Evolutionary conservation across 2,113 vertebrate genomes (phyloP), one percentile per base, ranked within the genome.

Genomic region (Scopus umbretta): DNA sequence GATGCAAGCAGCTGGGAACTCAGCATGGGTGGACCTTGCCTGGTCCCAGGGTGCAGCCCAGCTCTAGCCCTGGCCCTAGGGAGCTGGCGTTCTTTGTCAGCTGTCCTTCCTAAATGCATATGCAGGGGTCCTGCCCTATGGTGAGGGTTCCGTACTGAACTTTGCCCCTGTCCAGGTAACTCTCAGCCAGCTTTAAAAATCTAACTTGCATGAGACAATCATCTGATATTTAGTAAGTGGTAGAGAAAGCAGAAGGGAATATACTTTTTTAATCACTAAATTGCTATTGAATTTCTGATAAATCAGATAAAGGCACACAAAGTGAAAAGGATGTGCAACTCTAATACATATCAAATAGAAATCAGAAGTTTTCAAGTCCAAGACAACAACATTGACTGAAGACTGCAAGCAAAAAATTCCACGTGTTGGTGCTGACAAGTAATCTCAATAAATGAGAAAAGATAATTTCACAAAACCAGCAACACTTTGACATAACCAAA

Each of bases 21-120:
- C 75, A n/a, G 58, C 5, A 0, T 5, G 11, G 8, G 34, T 23
- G 7, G 7, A 32, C 23, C 19, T 38, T 0, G 0, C 27, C 22
- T 11, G 16, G 16, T 53, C 13, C 63, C 2, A 9, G 14, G 14
- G 32, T 29, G 43, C 62, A 42, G 61, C 70, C n/a, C 23, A 40
- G 20, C 2, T 53, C n/a, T 5, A 16, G 30, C 15, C 30, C 30
- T 18, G 7, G 16, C 21, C 52, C 34, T 7, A 36, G 56, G 56
- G 36, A 45, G 50, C 19, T 38, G 45, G 6, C 0, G 0, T 4
- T 71, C 26, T 32, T 53, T 55, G 42, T 20, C 27, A 17, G 6
- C 16, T 47, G 19, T n/a, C 23, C 16, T 58, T 88, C 55, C 49
- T 8, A 6, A 2, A 0, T 3, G 4, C 6, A 2, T 22, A 4